Evolutionary conservation across 2,113 vertebrate genomes (phyloP).

Genomic region (Apistogramma diplotaenia): DNA sequence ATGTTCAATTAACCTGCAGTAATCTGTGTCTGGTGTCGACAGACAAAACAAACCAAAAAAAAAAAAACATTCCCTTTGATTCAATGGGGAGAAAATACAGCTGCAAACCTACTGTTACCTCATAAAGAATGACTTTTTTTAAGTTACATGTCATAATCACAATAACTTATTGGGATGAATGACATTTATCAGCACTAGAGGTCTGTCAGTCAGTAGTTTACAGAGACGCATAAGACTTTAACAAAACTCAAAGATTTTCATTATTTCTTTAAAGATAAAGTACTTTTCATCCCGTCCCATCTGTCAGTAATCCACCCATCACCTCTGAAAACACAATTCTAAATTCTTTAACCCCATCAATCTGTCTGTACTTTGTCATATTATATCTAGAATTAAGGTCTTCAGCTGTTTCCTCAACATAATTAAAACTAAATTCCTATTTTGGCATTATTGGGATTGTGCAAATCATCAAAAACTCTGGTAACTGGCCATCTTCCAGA

Average conservation of each 20-base stretch:
- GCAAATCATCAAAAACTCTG: background rate
- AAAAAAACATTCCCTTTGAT: background rate
- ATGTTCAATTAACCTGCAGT: constrained; percentile 44
- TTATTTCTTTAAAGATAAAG: background rate
- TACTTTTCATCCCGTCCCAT: background rate
- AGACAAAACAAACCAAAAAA: background rate
- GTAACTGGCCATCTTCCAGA: background rate
- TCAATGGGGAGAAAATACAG: background rate
- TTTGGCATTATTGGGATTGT: background rate
- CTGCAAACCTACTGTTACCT: background rate
- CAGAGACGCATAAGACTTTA: background rate
- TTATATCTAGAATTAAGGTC: background rate
- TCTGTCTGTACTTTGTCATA: background rate
- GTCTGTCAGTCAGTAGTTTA: background rate
- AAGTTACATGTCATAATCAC: background rate
- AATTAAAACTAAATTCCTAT: background rate
- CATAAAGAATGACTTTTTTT: background rate
- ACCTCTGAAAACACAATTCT: background rate
- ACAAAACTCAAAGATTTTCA: background rate
- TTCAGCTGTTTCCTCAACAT: background rate
- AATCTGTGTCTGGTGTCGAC: background rate
- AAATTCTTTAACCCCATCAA: background rate
- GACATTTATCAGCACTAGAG: background rate
- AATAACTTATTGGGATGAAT: background rate
- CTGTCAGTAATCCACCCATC: background rate